Evolutionary conservation across 2,113 vertebrate species (phyloP), one percentile per base, ranked within the genome.

Genomic region (Cervus canadensis): DNA sequence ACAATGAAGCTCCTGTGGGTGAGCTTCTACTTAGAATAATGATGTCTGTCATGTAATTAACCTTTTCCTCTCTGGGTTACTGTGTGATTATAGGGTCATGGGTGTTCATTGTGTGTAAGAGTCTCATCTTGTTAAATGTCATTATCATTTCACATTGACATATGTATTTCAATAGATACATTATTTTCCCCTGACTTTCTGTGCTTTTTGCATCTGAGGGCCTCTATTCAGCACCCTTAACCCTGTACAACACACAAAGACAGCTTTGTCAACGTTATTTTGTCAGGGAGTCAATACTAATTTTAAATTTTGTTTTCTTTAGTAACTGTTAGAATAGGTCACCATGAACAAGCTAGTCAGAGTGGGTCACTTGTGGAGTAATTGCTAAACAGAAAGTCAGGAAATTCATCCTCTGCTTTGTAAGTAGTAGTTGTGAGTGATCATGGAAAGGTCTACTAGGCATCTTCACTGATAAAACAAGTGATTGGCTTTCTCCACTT

Each of bases 71-170:
- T 94, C 74, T 48, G 57, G 60, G 40, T 87, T 91, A 43, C 87
- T 83, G n/a, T 96, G 36, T 97, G 92, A 56, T 62, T 96, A 81
- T 36, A 92, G 57, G 57, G 10, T 88, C 92, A 87, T 16, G 87
- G 90, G 90, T 74, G 89, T 45, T 52, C 95, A 30, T 45, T 36
- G 50, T 67, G 30, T 52, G 17, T 45, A 40, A 82, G 30, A 94
- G 76, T 88, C 87, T 71, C 60, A 71, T 89, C 94, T 94, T 93
- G 57, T 95, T 95, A 96, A 95, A 89, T 96, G 92, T 54, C 83
- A 56, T 93, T n/a, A 57, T 89, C 79, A 36, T 84, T 96, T 96
- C 60, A 67, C 36, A 76, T 95, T 48, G 88, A 62, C 57, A 67
- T 89, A 50, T 60, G n/a, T 67, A 56, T 82, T 92, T 92, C 84